Evolutionary conservation across 2,113 vertebrate genomes (phyloP).

Genomic region (Scatophagus argus): DNA sequence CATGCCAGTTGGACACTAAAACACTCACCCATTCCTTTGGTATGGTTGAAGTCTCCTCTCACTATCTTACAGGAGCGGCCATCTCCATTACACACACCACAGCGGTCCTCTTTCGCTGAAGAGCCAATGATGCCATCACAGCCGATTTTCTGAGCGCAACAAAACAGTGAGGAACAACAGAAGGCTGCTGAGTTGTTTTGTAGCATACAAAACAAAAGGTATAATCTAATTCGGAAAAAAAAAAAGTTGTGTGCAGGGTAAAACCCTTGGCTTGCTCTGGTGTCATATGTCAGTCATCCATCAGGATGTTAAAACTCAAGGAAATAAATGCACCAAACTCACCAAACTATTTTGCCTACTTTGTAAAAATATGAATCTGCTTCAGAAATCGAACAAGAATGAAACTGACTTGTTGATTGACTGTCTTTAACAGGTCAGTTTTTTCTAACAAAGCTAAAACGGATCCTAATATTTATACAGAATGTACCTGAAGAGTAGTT

Average conservation of each 20-base stretch:
- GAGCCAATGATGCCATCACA: slow-evolving; percentile 96
- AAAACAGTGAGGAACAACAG: background rate
- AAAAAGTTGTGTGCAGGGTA: background rate
- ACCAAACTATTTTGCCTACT: background rate
- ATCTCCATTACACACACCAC: slow-evolving; percentile 94
- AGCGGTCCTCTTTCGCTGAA: slow-evolving; percentile 93
- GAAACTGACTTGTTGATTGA: background rate
- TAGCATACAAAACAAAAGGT: background rate
- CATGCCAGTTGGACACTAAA: background rate
- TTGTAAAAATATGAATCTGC: background rate
- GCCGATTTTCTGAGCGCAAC: slow-evolving; percentile 90
- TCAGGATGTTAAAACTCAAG: slow-evolving; percentile 8
- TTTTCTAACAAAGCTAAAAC: background rate
- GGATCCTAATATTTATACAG: background rate
- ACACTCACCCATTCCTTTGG: slow-evolving; percentile 93
- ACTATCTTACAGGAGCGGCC: slow-evolving; percentile 95
- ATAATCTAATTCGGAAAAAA: background rate
- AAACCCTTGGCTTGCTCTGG: background rate
- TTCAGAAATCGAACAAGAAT: background rate
- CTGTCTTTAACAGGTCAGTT: background rate
- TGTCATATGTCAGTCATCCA: background rate
- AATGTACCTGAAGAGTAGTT: background rate
- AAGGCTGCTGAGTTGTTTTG: background rate
- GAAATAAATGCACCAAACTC: background rate
- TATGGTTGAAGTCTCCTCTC: slow-evolving; percentile 97